These are phyloP conservation scores for Microplitis demolitor DNA, from an alignment of 1,140 invertebrate species.

Conservation along the genomic window DNA sequence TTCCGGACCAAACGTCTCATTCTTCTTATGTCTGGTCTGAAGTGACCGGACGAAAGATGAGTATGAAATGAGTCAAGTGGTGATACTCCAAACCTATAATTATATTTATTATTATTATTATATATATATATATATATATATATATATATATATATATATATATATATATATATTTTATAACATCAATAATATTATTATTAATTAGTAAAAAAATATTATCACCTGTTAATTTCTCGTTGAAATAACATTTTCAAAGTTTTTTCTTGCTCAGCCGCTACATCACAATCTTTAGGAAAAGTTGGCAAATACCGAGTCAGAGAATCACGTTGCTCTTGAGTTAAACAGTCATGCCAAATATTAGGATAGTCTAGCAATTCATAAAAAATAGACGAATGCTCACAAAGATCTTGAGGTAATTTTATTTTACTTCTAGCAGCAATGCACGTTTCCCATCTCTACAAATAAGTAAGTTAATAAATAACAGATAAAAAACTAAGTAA, in stretches of 20 bases:
- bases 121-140: too few relatives aligned
- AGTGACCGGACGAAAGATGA: constrained; percentile 69
- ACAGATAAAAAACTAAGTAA: not conserved
- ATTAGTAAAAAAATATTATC: constrained; percentile 21
- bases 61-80: constrained; percentile 62
- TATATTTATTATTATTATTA: constrained; percentile 17
- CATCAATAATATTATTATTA: too few relatives aligned
- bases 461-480: constrained; percentile 14
- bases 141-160: too few relatives aligned
- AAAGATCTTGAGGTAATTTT: constrained; percentile 63
- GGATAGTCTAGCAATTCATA: constrained; percentile 64
- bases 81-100: constrained; percentile 56
- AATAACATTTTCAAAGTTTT: constrained; percentile 67
- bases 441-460: constrained; percentile 59
- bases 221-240: constrained; percentile 67
- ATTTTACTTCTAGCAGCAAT: constrained; percentile 54
- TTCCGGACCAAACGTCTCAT: constrained; percentile 67
- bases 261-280: constrained; percentile 64
- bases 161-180: too few relatives aligned
- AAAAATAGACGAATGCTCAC: constrained; percentile 64
- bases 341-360: constrained; percentile 62
- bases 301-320: constrained; percentile 62
- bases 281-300: constrained; percentile 65
- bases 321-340: constrained; percentile 60
- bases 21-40: constrained; percentile 65